Conservation (phyloP, 2,888 invertebrate genomes). For the Archips xylosteana region DNA sequence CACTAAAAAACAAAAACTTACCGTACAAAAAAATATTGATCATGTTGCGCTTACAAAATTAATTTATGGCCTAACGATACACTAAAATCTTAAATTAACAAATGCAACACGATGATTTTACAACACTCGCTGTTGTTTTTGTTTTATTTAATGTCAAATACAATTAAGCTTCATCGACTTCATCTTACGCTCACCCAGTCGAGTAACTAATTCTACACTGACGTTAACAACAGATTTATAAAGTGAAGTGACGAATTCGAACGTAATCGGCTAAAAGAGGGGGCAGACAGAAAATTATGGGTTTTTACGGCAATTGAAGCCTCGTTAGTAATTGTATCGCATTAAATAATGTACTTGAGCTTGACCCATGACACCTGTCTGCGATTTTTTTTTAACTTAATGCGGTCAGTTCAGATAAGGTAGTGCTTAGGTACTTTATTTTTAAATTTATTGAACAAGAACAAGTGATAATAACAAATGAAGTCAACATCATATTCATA, state of each 20-base stretch:
- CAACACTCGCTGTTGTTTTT: conserved; percentile 2
- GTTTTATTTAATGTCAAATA: neutral
- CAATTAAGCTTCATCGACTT: neutral
- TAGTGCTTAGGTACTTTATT: no score
- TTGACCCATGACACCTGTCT: neutral
- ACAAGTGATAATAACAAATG: no score
- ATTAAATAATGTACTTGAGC: neutral
- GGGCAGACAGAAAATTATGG: neutral
- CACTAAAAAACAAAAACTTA: conserved; percentile 17
- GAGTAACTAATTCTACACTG: conserved; percentile 4
- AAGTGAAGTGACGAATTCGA: conserved; percentile 14
- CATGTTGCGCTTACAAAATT: conserved; percentile 12
- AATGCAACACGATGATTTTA: neutral
- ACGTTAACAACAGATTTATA: conserved; percentile 11
- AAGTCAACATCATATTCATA: no score
- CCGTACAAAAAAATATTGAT: conserved; percentile 18
- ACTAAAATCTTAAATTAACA: neutral
- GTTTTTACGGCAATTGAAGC: conserved; percentile 5
- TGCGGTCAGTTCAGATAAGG: no score
- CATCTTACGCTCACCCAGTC: conserved; percentile 3
- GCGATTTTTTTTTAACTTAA: neutral
- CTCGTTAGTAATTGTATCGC: neutral
- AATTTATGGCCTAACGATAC: neutral
- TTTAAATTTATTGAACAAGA: no score
- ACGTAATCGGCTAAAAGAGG: neutral